Evolutionary conservation across 1,140 invertebrate genomes (phyloP).

Genomic region (Drosophila gunungcola): DNA sequence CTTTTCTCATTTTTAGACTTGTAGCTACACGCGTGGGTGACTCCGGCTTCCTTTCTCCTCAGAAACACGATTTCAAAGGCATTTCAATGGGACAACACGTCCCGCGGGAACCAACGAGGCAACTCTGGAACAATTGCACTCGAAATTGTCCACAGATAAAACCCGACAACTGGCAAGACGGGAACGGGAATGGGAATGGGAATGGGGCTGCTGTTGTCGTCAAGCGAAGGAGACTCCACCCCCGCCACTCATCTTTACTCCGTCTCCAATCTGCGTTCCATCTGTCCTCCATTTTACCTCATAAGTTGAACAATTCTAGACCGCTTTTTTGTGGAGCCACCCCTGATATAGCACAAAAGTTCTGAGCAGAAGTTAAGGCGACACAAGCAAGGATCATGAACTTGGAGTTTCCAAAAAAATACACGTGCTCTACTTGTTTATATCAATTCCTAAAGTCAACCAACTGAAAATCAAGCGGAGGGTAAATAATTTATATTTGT

Average conservation of each 20-base stretch:
- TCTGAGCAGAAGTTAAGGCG: not conserved
- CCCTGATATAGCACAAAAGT: not conserved
- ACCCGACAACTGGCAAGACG: constrained; percentile 10
- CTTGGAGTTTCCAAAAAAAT: not conserved
- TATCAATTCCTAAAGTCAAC: not conserved
- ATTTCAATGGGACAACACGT: constrained; percentile 46
- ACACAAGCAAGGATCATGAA: not conserved
- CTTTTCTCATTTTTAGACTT: constrained; percentile 21
- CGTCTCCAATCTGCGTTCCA: constrained; percentile 2
- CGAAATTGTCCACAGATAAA: constrained; percentile 63
- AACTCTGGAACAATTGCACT: constrained; percentile 58
- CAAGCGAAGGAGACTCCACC: constrained; percentile 28
- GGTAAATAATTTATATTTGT: not conserved
- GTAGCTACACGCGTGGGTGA: constrained; percentile 63
- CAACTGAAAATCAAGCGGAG: too few species aligned
- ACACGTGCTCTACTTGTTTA: not conserved
- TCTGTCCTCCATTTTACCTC: constrained; percentile 26
- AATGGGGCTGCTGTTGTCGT: constrained; percentile 5
- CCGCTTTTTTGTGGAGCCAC: too few species aligned
- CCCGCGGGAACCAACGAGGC: constrained; percentile 45
- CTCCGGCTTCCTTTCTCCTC: constrained; percentile 60
- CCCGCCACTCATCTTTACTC: constrained; percentile 6
- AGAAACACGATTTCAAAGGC: constrained; percentile 55
- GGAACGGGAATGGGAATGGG: not conserved
- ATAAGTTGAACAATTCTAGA: constrained; percentile 7